A percentile compares a stretch with the other conserved stretches of the same genome.
Conservation (phyloP, 1,140 invertebrate species). For the Theocolax elegans region DNA sequence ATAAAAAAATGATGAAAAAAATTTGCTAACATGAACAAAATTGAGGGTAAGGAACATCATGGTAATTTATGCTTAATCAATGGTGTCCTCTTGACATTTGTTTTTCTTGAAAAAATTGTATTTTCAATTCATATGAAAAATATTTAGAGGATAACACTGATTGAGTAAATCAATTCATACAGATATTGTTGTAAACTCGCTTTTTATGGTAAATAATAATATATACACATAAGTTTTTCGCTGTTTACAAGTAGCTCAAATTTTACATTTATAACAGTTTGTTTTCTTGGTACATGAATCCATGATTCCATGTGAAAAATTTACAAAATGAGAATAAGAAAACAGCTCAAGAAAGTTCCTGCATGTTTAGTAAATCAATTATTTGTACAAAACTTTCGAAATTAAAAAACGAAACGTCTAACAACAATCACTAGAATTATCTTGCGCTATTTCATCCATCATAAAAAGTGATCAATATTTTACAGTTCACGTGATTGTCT, state of each 20-base stretch:
- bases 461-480: constrained; percentile 52
- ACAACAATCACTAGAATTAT: constrained; percentile 37
- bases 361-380: constrained; percentile 39
- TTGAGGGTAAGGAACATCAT: constrained; percentile 24
- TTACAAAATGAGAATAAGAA: constrained; percentile 42
- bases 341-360: constrained; percentile 40
- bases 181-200: constrained; percentile 41
- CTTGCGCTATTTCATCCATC: constrained; percentile 41
- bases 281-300: constrained; percentile 35
- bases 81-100: constrained; percentile 8
- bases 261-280: constrained; percentile 43
- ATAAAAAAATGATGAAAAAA: background rate
- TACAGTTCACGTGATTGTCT: constrained; percentile 48
- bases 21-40: constrained; percentile 33
- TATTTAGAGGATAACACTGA: constrained; percentile 19
- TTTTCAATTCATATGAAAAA: constrained; percentile 16
- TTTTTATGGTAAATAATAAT: constrained; percentile 45
- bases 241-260: constrained; percentile 42
- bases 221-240: constrained; percentile 42
- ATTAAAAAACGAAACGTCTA: constrained; percentile 42
- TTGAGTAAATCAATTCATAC: constrained; percentile 27
- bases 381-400: constrained; percentile 45
- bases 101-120: constrained; percentile 21
- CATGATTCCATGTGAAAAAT: constrained; percentile 33
- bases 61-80: constrained; percentile 20